phyloP scores from a whole-genome alignment of 2,113 vertebrate species.

The Archocentrus centrarchus region DNA sequence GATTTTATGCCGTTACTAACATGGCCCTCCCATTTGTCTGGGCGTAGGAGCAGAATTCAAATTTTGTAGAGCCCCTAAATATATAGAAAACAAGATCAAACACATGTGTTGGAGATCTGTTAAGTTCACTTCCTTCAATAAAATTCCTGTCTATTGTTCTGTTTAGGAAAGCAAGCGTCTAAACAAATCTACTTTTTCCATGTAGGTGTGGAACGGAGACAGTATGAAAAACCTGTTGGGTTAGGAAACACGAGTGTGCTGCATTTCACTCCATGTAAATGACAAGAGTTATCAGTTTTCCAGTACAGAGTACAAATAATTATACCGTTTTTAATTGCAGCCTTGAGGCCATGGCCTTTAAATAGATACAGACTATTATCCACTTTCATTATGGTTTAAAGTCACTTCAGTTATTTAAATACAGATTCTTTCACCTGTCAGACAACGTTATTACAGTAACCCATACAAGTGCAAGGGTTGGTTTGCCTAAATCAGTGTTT shows the following conservation, averaged over 20 bases:
- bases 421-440: not conserved
- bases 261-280: not conserved
- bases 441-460: not conserved
- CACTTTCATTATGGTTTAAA: not conserved
- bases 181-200: not conserved
- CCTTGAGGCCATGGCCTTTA: not conserved
- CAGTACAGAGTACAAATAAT: not conserved
- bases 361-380: too few species aligned
- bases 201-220: not conserved
- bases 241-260: not conserved
- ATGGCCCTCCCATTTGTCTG: too few species aligned
- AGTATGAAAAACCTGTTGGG: not conserved
- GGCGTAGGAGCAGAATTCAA: not conserved
- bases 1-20: not conserved
- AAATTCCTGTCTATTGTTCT: not conserved
- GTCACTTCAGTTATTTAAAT: not conserved
- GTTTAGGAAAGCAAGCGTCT: not conserved
- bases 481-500: not conserved
- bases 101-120: too few species aligned
- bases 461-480: not conserved
- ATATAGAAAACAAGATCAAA: not conserved
- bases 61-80: not conserved
- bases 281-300: not conserved
- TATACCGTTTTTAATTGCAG: not conserved
- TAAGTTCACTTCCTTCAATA: not conserved